phyloP scores from a whole-genome alignment of 1,140 invertebrate species.

The Scaptomyza graminum region DNA sequence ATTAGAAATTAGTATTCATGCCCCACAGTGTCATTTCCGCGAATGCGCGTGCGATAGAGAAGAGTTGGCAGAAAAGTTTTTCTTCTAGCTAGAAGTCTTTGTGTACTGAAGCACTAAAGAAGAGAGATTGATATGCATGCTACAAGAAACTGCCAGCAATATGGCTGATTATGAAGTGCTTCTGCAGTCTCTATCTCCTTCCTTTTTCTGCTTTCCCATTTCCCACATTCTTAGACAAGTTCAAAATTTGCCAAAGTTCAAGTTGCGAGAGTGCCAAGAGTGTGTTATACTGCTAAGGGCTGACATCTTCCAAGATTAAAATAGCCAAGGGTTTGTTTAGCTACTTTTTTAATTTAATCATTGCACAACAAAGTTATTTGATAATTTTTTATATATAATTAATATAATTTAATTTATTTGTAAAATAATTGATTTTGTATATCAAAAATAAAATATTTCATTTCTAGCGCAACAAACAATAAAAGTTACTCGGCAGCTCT shows the following conservation, averaged over 20 bases:
- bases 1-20: constrained; percentile 82
- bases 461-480: too few relatives aligned
- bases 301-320: too few relatives aligned
- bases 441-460: too few relatives aligned
- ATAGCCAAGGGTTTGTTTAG: too few relatives aligned
- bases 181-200: constrained; percentile 14
- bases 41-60: constrained; percentile 50
- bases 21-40: constrained; percentile 79
- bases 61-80: constrained; percentile 54
- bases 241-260: constrained; percentile 65
- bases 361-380: too few relatives aligned
- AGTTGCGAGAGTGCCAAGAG: constrained; percentile 56
- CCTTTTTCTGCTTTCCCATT: neutral
- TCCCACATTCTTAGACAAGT: constrained; percentile 35
- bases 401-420: too few relatives aligned
- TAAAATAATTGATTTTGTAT: too few relatives aligned
- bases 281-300: constrained; percentile 43
- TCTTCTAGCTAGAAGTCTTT: constrained; percentile 35
- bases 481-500: too few relatives aligned
- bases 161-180: constrained; percentile 63
- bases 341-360: too few relatives aligned
- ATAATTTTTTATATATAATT: too few relatives aligned
- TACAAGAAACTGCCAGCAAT: constrained; percentile 52
- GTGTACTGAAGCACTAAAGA: constrained; percentile 16
- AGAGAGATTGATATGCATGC: constrained; percentile 66